Conservation (phyloP, 35 echinoderm and acorn worm species). For the Apostichopus californicus region DNA sequence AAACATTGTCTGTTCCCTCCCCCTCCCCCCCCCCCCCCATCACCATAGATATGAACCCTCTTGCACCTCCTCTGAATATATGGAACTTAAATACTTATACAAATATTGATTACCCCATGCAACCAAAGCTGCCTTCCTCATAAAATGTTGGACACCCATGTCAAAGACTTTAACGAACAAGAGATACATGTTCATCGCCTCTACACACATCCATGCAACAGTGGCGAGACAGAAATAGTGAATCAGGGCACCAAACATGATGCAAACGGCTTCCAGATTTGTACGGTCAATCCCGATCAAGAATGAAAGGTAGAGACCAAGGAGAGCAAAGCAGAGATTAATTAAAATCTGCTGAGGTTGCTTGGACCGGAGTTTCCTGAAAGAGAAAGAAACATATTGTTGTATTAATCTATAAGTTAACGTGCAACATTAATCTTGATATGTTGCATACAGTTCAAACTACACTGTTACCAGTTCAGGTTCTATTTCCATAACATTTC, state of each 20-base stretch:
- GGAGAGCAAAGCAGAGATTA: slow-evolving; percentile 32
- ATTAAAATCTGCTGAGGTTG: slow-evolving; percentile 25
- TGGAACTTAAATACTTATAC: neutral
- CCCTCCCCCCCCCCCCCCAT: too few relatives aligned
- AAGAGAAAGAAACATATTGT: neutral
- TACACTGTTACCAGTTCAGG: too few relatives aligned
- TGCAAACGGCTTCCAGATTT: slow-evolving; percentile 2
- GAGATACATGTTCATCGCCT: slow-evolving; percentile 42
- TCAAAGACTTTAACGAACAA: slow-evolving; percentile 60
- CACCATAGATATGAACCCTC: too few relatives aligned
- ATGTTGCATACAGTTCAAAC: too few relatives aligned
- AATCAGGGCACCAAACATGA: slow-evolving; percentile 15
- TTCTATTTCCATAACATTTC: too few relatives aligned
- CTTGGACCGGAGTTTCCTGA: slow-evolving; percentile 1
- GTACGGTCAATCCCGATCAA: slow-evolving; percentile 26
- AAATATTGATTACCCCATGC: slow-evolving; percentile 48
- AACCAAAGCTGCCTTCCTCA: neutral
- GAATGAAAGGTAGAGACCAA: slow-evolving; percentile 41
- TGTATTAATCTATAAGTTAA: too few relatives aligned
- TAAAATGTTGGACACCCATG: neutral
- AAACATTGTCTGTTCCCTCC: too few relatives aligned
- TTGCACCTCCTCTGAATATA: neutral
- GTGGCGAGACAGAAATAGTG: slow-evolving; percentile 43
- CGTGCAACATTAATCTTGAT: too few relatives aligned
- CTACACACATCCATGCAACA: slow-evolving; percentile 43